Percentiles rank a stretch among this genome's conserved stretches.
phyloP scores from a whole-genome alignment of 2,888 invertebrate species.

The Cabera pusaria region DNA sequence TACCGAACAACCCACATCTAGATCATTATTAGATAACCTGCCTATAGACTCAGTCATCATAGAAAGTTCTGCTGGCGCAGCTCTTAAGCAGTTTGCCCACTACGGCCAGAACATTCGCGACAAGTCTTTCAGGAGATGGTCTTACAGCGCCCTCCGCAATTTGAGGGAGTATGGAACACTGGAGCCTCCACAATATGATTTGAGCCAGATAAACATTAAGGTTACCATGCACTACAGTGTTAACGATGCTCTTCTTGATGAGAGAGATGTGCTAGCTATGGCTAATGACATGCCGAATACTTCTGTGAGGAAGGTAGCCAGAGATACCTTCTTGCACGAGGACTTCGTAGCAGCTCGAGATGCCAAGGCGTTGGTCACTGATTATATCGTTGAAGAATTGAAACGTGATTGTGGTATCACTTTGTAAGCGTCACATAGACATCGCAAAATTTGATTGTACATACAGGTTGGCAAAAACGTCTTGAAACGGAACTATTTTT shows the following conservation, averaged over 20 bases:
- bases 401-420: conserved; percentile 13
- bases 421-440: too few species aligned
- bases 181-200: conserved; percentile 51
- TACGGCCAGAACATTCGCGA: conserved; percentile 65
- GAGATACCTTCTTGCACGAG: conserved; percentile 50
- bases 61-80: conserved; percentile 49
- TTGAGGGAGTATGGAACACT: conserved; percentile 41
- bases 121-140: conserved; percentile 53
- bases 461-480: too few species aligned
- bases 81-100: conserved; percentile 62
- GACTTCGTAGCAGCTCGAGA: conserved; percentile 51
- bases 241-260: conserved; percentile 49
- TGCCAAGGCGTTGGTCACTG: conserved; percentile 56
- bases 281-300: conserved; percentile 52
- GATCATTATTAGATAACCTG: too few species aligned
- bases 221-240: conserved; percentile 60
- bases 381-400: conserved; percentile 48
- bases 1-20: too few species aligned
- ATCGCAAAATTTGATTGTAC: too few species aligned
- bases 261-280: conserved; percentile 58
- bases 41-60: too few species aligned
- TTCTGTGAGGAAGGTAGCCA: conserved; percentile 46
- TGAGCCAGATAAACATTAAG: conserved; percentile 46
- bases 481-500: too few species aligned
- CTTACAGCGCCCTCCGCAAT: conserved; percentile 49